Evolutionary conservation across 2,113 vertebrate genomes (phyloP).

Genomic region (Pavo muticus): DNA sequence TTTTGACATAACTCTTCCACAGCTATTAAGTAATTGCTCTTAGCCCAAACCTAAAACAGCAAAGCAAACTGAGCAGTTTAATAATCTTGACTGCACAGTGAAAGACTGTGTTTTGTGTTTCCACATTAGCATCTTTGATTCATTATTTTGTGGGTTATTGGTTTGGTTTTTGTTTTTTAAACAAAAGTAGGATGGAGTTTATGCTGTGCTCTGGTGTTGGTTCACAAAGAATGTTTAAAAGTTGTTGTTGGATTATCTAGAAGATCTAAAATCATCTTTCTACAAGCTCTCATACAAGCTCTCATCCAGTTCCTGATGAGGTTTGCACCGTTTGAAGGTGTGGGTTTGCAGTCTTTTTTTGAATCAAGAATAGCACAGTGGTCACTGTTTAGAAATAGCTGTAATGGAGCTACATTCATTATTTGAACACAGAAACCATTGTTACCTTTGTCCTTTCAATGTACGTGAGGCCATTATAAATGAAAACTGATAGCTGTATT

Average conservation of each 20-base stretch:
- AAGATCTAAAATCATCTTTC: not conserved
- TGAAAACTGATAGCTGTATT: slow-evolving; percentile 7
- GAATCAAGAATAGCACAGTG: not conserved
- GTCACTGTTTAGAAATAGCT: slow-evolving; percentile 8
- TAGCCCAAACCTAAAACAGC: not conserved
- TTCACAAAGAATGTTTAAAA: not conserved
- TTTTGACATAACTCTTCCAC: not conserved
- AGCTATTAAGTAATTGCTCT: not conserved
- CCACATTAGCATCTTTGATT: not conserved
- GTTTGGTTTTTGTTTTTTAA: not conserved
- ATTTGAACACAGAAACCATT: slow-evolving; percentile 22
- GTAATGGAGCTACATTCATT: not conserved
- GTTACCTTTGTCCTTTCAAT: slow-evolving; percentile 34
- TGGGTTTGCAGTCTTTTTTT: not conserved
- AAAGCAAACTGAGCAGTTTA: not conserved
- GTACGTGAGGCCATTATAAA: not conserved
- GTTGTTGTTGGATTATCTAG: not conserved
- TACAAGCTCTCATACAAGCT: not conserved
- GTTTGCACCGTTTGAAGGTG: not conserved
- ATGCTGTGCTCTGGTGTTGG: not conserved
- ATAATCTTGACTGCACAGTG: not conserved
- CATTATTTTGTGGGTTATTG: not conserved
- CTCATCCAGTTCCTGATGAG: not conserved
- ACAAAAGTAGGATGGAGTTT: not conserved
- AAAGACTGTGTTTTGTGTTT: not conserved